Evolutionary conservation across 2,888 invertebrate genomes (phyloP).

Genomic region (Diachrysia chrysitis): DNA sequence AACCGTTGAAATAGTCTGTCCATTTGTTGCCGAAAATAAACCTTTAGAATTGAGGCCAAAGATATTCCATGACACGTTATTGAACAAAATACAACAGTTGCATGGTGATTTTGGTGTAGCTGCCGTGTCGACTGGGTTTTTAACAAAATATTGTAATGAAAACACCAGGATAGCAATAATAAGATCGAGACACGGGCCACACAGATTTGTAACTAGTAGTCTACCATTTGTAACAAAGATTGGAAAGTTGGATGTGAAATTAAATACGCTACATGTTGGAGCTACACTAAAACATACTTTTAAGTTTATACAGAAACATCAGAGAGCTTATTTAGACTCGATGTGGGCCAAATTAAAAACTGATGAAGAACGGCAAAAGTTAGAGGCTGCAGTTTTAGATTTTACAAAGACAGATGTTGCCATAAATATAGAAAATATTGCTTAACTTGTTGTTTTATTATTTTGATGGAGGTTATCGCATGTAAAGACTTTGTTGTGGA

Average conservation of each 20-base stretch:
- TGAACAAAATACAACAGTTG: slow-evolving; percentile 91
- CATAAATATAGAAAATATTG: slow-evolving; percentile 82
- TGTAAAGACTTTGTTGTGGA: not conserved
- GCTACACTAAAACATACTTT: slow-evolving; percentile 95
- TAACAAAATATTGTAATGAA: slow-evolving; percentile 94
- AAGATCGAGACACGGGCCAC: slow-evolving; percentile 93
- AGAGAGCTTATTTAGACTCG: slow-evolving; percentile 90
- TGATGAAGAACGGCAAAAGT: slow-evolving; percentile 89
- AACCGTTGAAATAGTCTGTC: slow-evolving; percentile 90
- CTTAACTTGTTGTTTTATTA: slow-evolving; percentile 54
- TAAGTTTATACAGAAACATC: slow-evolving; percentile 92
- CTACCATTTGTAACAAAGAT: slow-evolving; percentile 92
- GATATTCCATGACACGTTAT: slow-evolving; percentile 88
- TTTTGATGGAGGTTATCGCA: not conserved
- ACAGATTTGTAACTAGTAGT: slow-evolving; percentile 91
- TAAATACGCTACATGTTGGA: slow-evolving; percentile 92
- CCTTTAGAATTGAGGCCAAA: slow-evolving; percentile 86
- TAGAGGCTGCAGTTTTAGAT: slow-evolving; percentile 86
- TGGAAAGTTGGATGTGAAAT: slow-evolving; percentile 89
- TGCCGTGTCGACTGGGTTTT: slow-evolving; percentile 91
- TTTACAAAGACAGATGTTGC: slow-evolving; percentile 84
- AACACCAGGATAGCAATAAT: slow-evolving; percentile 93
- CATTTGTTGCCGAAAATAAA: slow-evolving; percentile 83
- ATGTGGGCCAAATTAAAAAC: slow-evolving; percentile 90
- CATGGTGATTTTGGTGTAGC: slow-evolving; percentile 94